Evolutionary conservation across 2,113 vertebrate genomes (phyloP), one percentile per base, ranked within the genome.

Genomic region (Acrocephalus arundinaceus): DNA sequence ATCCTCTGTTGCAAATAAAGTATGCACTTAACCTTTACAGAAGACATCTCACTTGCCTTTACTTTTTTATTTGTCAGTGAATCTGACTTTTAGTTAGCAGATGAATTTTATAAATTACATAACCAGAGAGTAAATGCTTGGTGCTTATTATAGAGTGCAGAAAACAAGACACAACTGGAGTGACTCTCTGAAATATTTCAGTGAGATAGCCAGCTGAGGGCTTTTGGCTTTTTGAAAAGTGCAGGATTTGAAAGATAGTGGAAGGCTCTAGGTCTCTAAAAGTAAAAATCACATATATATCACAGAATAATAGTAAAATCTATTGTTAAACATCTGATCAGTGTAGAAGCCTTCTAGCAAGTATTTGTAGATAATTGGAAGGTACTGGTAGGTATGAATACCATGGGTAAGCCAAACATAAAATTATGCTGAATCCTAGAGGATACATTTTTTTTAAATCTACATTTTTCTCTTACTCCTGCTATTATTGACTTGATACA

Each of bases 101-200:
- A 96, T 95, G 71, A 89, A 91, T 96, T 97, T 96, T 93, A 92
- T 91, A 93, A 93, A 96, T 97, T 94, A 80, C 51, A 73, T 74
- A 97, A 95, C 89, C 30, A 88, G 78, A 87, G 9, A 87, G 70
- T 55, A 55, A 85, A 95, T 77, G 45, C 67, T 95, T 41, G 33
- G 54, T 93, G 93, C 78, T 93, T 91, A 90, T 89, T 74, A 54
- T 1, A 49, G 24, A 70, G 78, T 54, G 62, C 74, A 94, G 91
- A 85, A 97, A 95, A 94, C 54, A 77, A 93, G 67, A 35, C 52
- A 78, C 9, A 55, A 70, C 9, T 16, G 57, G 41, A 61, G 35
- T 8, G 8, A 83, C 37, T 84, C 71, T 66, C 71, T 12, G 77
- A 94, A 85, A 54, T 65, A 49, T 39, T 37, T 24, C 73, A 28